phyloP scores from a whole-genome alignment of 2,888 invertebrate genomes.

The Coelopa pilipes region DNA sequence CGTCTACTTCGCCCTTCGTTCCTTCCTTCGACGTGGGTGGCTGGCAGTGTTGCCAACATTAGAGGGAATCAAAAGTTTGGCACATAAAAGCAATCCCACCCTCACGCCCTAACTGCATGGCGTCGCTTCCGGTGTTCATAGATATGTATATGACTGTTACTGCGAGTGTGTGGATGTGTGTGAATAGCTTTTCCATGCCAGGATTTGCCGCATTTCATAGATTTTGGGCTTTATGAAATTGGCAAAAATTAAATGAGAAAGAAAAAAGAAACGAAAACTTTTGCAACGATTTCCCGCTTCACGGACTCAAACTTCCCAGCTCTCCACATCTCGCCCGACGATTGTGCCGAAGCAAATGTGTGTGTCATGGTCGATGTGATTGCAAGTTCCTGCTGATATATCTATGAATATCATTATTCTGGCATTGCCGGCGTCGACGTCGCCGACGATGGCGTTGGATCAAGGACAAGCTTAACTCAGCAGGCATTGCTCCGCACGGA shows the following conservation, averaged over 20 bases:
- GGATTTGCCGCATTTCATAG: constrained; percentile 8
- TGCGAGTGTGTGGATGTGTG: neutral
- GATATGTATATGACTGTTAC: too few relatives aligned
- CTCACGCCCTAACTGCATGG: neutral
- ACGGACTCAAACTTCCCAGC: too few relatives aligned
- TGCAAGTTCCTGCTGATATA: neutral
- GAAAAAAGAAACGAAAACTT: neutral
- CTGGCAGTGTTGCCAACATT: neutral
- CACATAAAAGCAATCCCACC: constrained; percentile 13
- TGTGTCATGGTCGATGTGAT: neutral
- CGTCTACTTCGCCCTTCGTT: too few relatives aligned
- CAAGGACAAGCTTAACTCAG: too few relatives aligned
- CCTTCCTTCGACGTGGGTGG: too few relatives aligned
- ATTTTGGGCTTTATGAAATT: constrained; percentile 3
- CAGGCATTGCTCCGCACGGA: too few relatives aligned
- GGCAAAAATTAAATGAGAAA: neutral
- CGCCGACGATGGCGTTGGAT: too few relatives aligned
- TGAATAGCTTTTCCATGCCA: neutral
- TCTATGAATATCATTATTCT: too few relatives aligned
- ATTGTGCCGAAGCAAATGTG: too few relatives aligned
- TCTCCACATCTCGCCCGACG: too few relatives aligned
- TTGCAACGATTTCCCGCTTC: neutral
- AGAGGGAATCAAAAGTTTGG: constrained; percentile 1
- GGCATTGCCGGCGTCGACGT: too few relatives aligned
- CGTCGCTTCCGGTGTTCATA: too few relatives aligned